phyloP scores from a whole-genome alignment of 2,888 invertebrate species.

The Pammene fasciana region DNA sequence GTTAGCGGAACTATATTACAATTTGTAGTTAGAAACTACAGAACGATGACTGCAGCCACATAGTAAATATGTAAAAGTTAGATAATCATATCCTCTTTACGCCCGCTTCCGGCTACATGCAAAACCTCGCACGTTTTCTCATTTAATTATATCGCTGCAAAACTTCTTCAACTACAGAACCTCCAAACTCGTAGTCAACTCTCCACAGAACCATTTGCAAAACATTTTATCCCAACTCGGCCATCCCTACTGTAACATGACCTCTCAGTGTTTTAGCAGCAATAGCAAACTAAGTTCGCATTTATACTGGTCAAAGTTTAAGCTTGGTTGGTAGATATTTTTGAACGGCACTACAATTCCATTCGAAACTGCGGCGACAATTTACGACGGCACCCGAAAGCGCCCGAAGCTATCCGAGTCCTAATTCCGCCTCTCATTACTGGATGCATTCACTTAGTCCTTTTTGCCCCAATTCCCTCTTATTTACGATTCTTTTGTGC shows the following conservation, averaged over 20 bases:
- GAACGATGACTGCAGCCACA: too few relatives aligned
- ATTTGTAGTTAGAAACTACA: too few relatives aligned
- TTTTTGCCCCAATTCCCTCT: conserved; percentile 41
- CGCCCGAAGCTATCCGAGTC: conserved; percentile 64
- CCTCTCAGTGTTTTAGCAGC: not conserved
- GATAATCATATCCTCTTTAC: conserved; percentile 7
- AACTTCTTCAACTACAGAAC: conserved; percentile 39
- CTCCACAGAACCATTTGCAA: conserved; percentile 24
- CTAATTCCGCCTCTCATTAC: conserved; percentile 79
- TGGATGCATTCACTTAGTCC: conserved; percentile 73
- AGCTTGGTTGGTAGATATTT: not conserved
- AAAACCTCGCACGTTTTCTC: conserved; percentile 22
- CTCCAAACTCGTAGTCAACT: conserved; percentile 43
- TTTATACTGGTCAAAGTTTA: not conserved
- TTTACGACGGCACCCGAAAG: conserved; percentile 68
- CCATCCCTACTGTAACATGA: not conserved
- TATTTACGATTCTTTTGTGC: conserved; percentile 45
- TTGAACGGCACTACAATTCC: conserved; percentile 24
- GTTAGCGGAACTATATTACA: too few relatives aligned
- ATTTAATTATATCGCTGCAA: conserved; percentile 28
- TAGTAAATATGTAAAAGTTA: not conserved
- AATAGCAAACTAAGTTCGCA: not conserved
- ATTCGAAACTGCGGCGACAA: conserved; percentile 60
- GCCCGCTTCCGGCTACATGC: not conserved
- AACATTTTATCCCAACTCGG: not conserved